Conservation (phyloP, 1,140 invertebrate species). For the Cydia amplana region DNA sequence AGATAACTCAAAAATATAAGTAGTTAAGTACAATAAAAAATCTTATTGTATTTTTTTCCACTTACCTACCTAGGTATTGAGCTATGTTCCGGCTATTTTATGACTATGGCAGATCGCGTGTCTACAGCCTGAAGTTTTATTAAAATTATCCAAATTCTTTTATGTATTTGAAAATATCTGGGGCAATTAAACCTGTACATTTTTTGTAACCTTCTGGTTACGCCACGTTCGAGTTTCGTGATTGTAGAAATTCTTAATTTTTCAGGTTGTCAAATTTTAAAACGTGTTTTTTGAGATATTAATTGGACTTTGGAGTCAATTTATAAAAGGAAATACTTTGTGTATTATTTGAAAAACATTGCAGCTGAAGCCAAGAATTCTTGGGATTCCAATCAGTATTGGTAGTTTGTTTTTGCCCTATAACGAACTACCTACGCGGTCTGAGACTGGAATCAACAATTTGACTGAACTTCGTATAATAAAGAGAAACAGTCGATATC, state of each 20-base stretch:
- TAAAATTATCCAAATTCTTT: constrained; percentile 27
- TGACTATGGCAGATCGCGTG: neutral
- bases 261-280: neutral
- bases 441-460: neutral
- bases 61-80: no score
- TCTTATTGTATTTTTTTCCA: no score
- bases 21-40: no score
- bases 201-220: neutral
- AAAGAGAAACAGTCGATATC: no score
- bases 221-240: neutral
- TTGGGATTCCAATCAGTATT: neutral
- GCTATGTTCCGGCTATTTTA: neutral
- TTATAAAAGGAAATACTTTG: neutral
- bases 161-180: constrained; percentile 23
- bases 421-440: constrained; percentile 3
- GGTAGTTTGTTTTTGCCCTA: neutral
- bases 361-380: neutral
- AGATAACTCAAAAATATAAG: no score
- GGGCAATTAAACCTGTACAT: neutral
- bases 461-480: neutral
- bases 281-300: neutral
- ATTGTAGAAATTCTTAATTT: neutral
- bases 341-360: neutral
- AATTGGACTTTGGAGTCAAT: neutral
- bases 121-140: neutral